Base-by-base conservation (phyloP, 2,888 invertebrate genomes). In the Cephalotes varians region DNA sequence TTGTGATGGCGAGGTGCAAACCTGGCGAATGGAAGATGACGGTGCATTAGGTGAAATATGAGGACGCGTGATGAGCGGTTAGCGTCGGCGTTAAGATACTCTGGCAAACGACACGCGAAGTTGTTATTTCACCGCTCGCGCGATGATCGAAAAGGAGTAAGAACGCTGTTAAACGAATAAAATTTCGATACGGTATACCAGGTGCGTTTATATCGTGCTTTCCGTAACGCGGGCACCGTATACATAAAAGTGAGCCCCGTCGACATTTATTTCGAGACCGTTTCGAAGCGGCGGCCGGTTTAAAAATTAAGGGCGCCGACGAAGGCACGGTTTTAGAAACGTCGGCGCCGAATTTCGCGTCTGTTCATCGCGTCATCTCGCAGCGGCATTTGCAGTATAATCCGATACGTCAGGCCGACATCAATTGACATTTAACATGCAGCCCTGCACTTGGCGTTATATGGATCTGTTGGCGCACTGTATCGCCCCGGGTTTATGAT, bases 401-500 rank as follows among this genome's bases (percentile, higher is more conserved):
- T 91, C 91, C 90, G 91, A 88, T 88, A 90, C 90, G 89, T 91
- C 91, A 85, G 87, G 86, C 85, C 85, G 88, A 90, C 88, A 89
- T 86, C 93, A 91, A 93, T 93, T 92, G 93, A 93, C 93, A 92
- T 92, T 93, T 92, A 93, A 93, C 92, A 92, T 91, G 92, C 91
- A 91, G 91, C 90, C 90, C 87, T 90, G 92, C 92, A 90, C 91
- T 92, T 90, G 90, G 90, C 90, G 91, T 92, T 93, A 91, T 92
- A 92, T 91, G 91, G 91, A 90, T 91, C 91, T 91, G 93, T 90
- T 92, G 91, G 92, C 91, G 91, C 90, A 89, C 91, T 93, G 93
- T 93, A 94, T 94, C 93, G 93, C 92, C 91, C 91, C 91, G 93
- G 93, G 94, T 94, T 94, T 94, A 94, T 94, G 94, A 94, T 94